A percentile compares a stretch with the other conserved stretches of the same genome.
phyloP scores from a whole-genome alignment of 2,888 invertebrate genomes.

The Brenthis hecate region DNA sequence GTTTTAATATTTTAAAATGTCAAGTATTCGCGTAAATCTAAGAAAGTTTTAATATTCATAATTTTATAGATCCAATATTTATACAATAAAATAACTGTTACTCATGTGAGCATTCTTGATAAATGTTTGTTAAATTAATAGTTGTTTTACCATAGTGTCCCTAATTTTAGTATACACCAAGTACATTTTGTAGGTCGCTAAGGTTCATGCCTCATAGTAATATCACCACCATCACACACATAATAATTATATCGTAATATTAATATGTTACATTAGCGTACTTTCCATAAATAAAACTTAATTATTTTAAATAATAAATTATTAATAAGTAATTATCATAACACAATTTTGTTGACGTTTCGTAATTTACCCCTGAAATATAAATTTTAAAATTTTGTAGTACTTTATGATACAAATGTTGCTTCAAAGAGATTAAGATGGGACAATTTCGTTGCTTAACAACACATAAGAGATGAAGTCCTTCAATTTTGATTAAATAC shows the following conservation, averaged over 20 bases:
- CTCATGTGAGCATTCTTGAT: no score
- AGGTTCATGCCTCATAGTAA: background rate
- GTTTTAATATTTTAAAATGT: no score
- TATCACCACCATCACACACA: slow-evolving; percentile 1
- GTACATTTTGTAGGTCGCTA: no score
- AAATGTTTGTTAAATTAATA: no score
- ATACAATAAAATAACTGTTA: no score
- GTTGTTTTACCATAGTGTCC: no score
- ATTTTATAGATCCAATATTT: no score
- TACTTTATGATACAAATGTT: background rate
- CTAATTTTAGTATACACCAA: no score
- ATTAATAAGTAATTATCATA: background rate
- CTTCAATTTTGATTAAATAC: slow-evolving; percentile 27
- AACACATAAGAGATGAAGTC: slow-evolving; percentile 16
- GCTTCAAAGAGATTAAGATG: background rate
- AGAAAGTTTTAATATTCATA: no score
- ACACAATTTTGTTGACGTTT: background rate
- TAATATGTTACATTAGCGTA: background rate
- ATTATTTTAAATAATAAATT: background rate
- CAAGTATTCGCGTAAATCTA: no score
- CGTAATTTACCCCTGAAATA: background rate
- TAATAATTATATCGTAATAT: slow-evolving; percentile 1
- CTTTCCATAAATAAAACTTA: no score
- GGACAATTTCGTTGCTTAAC: slow-evolving; percentile 13
- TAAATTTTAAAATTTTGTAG: background rate